phyloP scores from a whole-genome alignment of 37 sponge, comb jelly and placozoan species.

The Ianthella basta region DNA sequence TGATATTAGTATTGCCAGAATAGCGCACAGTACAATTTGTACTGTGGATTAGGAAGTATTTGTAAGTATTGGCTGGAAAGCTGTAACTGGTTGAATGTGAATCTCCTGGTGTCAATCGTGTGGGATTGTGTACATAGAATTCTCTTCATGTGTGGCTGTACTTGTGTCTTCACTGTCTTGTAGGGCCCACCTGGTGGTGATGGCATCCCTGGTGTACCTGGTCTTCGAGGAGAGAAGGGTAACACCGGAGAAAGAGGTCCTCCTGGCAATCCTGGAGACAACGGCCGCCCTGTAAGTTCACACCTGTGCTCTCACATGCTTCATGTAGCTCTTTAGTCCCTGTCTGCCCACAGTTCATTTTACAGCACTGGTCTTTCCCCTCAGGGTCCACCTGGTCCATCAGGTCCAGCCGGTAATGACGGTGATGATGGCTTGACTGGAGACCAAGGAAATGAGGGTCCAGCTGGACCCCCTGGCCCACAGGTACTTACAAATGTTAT shows the following conservation, averaged over 20 bases:
- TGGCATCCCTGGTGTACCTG: conserved; percentile 53
- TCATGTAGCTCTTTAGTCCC: not conserved
- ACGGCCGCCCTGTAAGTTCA: not conserved
- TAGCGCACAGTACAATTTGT: too few species aligned
- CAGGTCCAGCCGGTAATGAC: conserved; percentile 25
- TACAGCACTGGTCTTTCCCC: too few species aligned
- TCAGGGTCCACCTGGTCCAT: conserved; percentile 22
- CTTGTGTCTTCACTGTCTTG: not conserved
- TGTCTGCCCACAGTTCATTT: too few species aligned
- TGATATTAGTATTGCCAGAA: too few species aligned
- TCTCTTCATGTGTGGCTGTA: not conserved
- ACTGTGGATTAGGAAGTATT: too few species aligned
- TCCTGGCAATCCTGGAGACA: conserved; percentile 34
- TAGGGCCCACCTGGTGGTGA: conserved; percentile 31
- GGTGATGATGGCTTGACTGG: conserved; percentile 22
- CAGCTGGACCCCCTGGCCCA: conserved; percentile 19
- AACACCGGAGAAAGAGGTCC: conserved; percentile 61
- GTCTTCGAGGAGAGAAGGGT: conserved; percentile 75
- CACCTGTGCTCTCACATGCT: not conserved
- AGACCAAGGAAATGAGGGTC: conserved; percentile 3
- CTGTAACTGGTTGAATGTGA: too few species aligned
- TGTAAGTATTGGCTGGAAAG: too few species aligned
- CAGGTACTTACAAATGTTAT: not conserved
- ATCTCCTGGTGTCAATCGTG: too few species aligned
- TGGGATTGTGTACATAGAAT: too few species aligned